A percentile compares a stretch with the other conserved stretches of the same genome.
Evolutionary conservation across 2,888 invertebrate genomes (phyloP).

Genomic region (Boloria euphrosyne): DNA sequence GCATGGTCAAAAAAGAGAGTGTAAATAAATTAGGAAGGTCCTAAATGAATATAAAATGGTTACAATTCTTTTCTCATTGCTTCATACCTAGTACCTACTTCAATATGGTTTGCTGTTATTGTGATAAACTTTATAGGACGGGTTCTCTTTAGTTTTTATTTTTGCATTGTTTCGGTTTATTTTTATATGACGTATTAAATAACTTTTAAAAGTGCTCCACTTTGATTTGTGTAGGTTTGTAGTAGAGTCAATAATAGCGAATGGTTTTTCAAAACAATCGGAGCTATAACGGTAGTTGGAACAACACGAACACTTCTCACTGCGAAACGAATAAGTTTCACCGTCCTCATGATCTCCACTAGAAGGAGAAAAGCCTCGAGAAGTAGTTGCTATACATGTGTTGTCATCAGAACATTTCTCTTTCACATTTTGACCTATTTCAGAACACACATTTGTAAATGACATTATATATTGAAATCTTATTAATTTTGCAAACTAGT

Average conservation of each 20-base stretch:
- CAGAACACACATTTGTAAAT: constrained; percentile 37
- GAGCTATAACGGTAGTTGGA: constrained; percentile 46
- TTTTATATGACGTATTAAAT: constrained; percentile 49
- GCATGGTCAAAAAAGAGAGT: too few relatives aligned
- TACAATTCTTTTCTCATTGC: background rate
- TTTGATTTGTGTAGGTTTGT: constrained; percentile 54
- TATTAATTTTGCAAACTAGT: background rate
- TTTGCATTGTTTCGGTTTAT: constrained; percentile 38
- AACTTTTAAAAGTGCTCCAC: constrained; percentile 57
- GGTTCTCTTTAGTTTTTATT: constrained; percentile 38
- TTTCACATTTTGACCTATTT: constrained; percentile 39
- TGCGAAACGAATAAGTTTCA: constrained; percentile 49
- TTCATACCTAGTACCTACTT: too few relatives aligned
- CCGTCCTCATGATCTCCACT: constrained; percentile 56
- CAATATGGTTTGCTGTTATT: constrained; percentile 21
- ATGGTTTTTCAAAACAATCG: constrained; percentile 52
- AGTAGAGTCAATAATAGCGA: constrained; percentile 57
- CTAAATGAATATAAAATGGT: too few relatives aligned
- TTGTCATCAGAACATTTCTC: constrained; percentile 50
- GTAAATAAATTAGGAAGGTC: too few relatives aligned
- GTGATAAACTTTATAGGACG: constrained; percentile 29
- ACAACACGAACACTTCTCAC: constrained; percentile 53
- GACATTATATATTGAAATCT: constrained; percentile 22
- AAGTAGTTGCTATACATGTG: constrained; percentile 57
- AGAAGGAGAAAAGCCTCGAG: constrained; percentile 56